Evolutionary conservation across 92 coral and sea anemone species (phyloP).

Genomic region (Palythoa grandis): DNA sequence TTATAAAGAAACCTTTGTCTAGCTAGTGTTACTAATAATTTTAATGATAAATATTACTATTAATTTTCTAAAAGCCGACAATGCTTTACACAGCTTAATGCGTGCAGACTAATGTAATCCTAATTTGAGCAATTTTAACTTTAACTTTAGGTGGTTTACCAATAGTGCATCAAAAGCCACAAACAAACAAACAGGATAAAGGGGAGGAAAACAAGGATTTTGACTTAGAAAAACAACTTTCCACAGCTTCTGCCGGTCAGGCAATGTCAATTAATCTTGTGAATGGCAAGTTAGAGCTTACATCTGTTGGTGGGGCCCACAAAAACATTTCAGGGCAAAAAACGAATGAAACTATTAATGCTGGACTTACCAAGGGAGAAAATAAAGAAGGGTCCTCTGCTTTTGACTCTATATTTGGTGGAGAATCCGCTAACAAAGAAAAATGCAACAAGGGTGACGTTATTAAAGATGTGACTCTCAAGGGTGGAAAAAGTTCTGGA

Average conservation of each 20-base stretch:
- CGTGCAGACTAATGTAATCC: neutral
- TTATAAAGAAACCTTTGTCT: too few species aligned
- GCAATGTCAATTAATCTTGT: conserved; percentile 93
- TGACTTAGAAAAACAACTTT: conserved; percentile 70
- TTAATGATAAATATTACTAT: neutral
- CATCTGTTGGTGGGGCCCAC: conserved; percentile 68
- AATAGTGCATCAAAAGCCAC: neutral
- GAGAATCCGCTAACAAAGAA: conserved; percentile 47
- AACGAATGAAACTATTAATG: neutral
- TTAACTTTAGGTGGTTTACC: conserved; percentile 26
- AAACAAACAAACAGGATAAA: conserved; percentile 19
- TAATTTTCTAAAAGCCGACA: neutral
- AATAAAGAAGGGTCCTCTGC: conserved; percentile 48
- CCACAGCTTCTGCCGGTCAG: conserved; percentile 88
- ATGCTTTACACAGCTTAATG: neutral
- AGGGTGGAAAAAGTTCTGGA: conserved; percentile 95
- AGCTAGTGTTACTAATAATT: neutral
- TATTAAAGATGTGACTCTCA: conserved; percentile 86
- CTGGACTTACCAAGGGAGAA: neutral
- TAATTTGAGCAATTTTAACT: neutral
- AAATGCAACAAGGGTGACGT: conserved; percentile 74
- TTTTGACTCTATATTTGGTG: conserved; percentile 66
- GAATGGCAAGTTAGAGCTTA: conserved; percentile 84
- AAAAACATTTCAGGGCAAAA: conserved; percentile 10
- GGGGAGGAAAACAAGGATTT: conserved; percentile 37